phyloP scores from a whole-genome alignment of 2,797 vertebrate genomes.

The Melanotaenia parkinsoni region DNA sequence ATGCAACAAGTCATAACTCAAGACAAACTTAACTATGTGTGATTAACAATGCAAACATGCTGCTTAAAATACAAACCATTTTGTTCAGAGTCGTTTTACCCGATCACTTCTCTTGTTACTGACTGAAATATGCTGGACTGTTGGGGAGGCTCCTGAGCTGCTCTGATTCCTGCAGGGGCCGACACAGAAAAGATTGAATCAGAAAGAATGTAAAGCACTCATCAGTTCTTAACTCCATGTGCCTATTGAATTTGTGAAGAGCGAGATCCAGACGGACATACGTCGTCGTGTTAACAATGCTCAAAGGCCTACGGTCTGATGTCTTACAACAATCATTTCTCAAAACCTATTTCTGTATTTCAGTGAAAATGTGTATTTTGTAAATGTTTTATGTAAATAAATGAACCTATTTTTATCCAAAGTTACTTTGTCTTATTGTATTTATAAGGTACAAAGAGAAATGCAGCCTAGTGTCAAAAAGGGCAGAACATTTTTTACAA shows the following conservation, averaged over 20 bases:
- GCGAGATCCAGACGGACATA: constrained; percentile 28
- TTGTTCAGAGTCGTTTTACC: constrained; percentile 38
- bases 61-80: constrained; percentile 39
- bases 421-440: neutral
- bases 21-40: constrained; percentile 8
- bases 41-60: constrained; percentile 23
- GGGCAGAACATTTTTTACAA: no score
- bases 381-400: constrained; percentile 80
- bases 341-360: constrained; percentile 36
- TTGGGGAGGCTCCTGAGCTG: constrained; percentile 40
- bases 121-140: constrained; percentile 9
- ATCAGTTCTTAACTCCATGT: constrained; percentile 65
- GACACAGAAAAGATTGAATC: constrained; percentile 23
- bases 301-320: constrained; percentile 48
- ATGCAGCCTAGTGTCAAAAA: neutral
- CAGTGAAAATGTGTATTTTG: constrained; percentile 68
- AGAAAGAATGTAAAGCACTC: constrained; percentile 38
- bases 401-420: constrained; percentile 78
- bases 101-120: constrained; percentile 21
- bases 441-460: neutral
- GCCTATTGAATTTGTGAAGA: constrained; percentile 70
- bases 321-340: constrained; percentile 54
- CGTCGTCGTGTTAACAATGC: constrained; percentile 31
- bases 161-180: constrained; percentile 44
- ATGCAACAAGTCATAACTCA: constrained; percentile 13